Conservation (phyloP, 2,888 invertebrate genomes). For the Philereme vetulata region DNA sequence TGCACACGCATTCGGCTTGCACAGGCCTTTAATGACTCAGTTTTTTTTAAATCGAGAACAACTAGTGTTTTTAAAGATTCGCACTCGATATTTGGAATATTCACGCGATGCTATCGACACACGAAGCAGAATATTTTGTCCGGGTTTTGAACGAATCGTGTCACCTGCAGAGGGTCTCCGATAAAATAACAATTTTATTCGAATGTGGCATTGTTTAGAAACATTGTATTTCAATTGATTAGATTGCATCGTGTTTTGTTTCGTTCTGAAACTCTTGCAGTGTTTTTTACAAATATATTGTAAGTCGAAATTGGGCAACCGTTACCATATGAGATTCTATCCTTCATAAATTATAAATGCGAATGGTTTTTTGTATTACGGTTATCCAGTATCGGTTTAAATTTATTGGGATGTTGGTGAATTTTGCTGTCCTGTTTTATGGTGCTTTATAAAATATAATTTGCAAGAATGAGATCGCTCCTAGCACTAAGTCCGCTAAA, state of each 20-base stretch:
- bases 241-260: constrained; percentile 20
- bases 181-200: constrained; percentile 59
- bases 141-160: constrained; percentile 62
- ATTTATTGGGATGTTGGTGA: too few species aligned
- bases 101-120: constrained; percentile 70
- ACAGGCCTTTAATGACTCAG: too few species aligned
- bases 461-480: too few species aligned
- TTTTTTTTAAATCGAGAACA: constrained; percentile 41
- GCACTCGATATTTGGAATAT: constrained; percentile 65
- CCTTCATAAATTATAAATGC: too few species aligned
- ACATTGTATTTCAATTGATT: constrained; percentile 36
- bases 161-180: constrained; percentile 51
- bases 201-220: constrained; percentile 40
- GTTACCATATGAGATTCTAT: too few species aligned
- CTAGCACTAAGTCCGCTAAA: too few species aligned
- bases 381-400: too few species aligned
- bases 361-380: too few species aligned
- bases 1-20: too few species aligned
- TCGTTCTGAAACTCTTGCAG: background rate
- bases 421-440: too few species aligned
- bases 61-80: constrained; percentile 53
- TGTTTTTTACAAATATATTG: background rate
- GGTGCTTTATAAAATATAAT: too few species aligned
- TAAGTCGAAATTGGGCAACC: too few species aligned
- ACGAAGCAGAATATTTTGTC: constrained; percentile 70